Conservation (phyloP, 2,888 invertebrate species). For the Drosophila niveifrons region DNA sequence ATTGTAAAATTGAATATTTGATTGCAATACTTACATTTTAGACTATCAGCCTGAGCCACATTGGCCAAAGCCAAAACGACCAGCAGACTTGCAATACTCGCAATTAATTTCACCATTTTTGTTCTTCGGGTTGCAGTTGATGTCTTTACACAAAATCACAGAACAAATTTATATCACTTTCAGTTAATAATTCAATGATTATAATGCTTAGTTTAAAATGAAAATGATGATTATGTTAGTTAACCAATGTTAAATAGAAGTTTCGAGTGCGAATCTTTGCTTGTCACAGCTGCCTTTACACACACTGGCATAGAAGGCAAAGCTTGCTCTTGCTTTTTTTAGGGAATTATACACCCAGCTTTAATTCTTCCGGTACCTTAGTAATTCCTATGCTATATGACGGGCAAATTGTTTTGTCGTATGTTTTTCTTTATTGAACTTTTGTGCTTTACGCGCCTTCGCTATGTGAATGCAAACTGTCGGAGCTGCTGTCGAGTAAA, state of each 20-base stretch:
- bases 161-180: constrained; percentile 72
- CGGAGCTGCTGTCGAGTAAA: constrained; percentile 63
- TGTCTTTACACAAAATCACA: constrained; percentile 81
- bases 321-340: constrained; percentile 72
- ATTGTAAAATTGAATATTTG: constrained; percentile 7
- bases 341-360: constrained; percentile 40
- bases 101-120: constrained; percentile 87
- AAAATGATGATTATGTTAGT: constrained; percentile 74
- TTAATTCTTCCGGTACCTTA: constrained; percentile 68
- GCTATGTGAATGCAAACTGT: constrained; percentile 79
- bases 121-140: constrained; percentile 55
- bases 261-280: constrained; percentile 45
- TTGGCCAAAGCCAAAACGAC: constrained; percentile 72
- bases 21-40: constrained; percentile 89
- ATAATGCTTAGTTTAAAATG: constrained; percentile 62
- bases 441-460: constrained; percentile 66
- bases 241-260: constrained; percentile 76
- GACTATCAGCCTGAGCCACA: constrained; percentile 86
- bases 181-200: constrained; percentile 53
- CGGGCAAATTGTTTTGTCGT: constrained; percentile 43
- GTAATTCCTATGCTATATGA: constrained; percentile 45
- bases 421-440: constrained; percentile 40
- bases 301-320: constrained; percentile 96
- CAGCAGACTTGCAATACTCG: constrained; percentile 85
- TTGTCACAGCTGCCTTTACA: constrained; percentile 90